Percentiles rank a stretch among this genome's conserved stretches.
Evolutionary conservation across 2,113 vertebrate species (phyloP).

Genomic region (Carettochelys insculpta): DNA sequence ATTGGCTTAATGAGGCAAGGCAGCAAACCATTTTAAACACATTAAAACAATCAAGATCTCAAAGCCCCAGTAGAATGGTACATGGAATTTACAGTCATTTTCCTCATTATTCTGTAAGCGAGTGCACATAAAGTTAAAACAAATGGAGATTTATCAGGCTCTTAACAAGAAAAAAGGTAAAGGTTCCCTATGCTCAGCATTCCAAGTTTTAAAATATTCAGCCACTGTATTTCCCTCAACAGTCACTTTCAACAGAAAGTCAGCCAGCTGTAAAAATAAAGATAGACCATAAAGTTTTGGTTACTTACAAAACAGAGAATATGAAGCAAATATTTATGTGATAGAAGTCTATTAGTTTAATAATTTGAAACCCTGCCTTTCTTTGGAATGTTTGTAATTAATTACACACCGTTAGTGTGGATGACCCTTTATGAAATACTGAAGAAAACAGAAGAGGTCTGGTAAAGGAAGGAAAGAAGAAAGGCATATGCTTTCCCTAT

Average conservation of each 20-base stretch:
- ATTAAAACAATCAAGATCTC: slow-evolving; percentile 63
- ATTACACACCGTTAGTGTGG: neutral
- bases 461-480: rapidly evolving
- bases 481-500: neutral
- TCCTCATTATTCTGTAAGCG: slow-evolving; percentile 43
- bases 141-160: slow-evolving; percentile 29
- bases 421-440: neutral
- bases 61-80: slow-evolving; percentile 30
- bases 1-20: slow-evolving; percentile 73
- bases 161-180: slow-evolving; percentile 23
- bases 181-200: slow-evolving; percentile 22
- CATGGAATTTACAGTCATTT: slow-evolving; percentile 40
- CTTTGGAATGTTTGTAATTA: neutral
- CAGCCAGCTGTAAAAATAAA: slow-evolving; percentile 61
- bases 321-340: neutral
- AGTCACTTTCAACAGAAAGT: slow-evolving; percentile 39
- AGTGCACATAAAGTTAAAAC: slow-evolving; percentile 20
- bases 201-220: slow-evolving; percentile 41
- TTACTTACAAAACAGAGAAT: slow-evolving; percentile 22
- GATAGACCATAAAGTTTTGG: neutral
- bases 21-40: slow-evolving; percentile 71
- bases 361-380: neutral
- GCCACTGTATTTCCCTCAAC: slow-evolving; percentile 17
- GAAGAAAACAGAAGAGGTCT: neutral
- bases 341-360: neutral